Evolutionary conservation across 1,140 invertebrate species (phyloP), one percentile per base, ranked within the genome.

Genomic region (Oedothorax gibbosus): DNA sequence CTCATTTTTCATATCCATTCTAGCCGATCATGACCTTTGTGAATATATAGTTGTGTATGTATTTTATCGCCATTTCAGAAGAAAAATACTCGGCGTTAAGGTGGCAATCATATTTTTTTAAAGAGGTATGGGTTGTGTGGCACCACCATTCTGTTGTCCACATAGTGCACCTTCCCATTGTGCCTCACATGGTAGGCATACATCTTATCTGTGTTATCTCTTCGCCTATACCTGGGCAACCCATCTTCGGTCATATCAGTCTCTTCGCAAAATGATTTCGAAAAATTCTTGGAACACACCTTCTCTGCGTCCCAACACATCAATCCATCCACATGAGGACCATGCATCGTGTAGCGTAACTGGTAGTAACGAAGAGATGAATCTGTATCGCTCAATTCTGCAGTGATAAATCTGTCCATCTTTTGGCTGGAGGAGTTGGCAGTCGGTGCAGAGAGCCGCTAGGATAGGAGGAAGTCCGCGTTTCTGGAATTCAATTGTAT

Each of bases 401-500:
- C 35, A 2, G 35, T 35, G 35, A 35, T 35, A 5, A 35, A 35
- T 35, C 35, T 35, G 35, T 35, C 35, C 35, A 35, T 35, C 35
- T 35, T 35, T 35, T 2, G 5, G 35, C 35, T 35, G 35, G 35
- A 14, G 8, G 0, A 77, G 68, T 78, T 86, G 86, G 51, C 62
- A 51, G 10, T 83, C 62, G 60, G 57, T 57, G 75, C 56, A n/a
- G 20, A 88, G 51, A 12, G 75, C 64, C 10, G 91, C 15, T 7
- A 91, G 71, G 65, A 90, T 88, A 87, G 91, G 91, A 7, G 90
- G 90, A 10, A 91, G 76, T 0, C 90, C 90, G 78, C 90, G 66
- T 85, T 91, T 91, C 81, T 91, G 91, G 51, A 88, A 91, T 86
- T 91, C 90, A 64, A 91, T 87, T 7, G 82, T 69, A 80, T 88